A percentile compares a stretch with the other conserved stretches of the same genome.
Evolutionary conservation across 92 coral and sea anemone species (phyloP).

Genomic region (Hydrozoanthus gracilis): DNA sequence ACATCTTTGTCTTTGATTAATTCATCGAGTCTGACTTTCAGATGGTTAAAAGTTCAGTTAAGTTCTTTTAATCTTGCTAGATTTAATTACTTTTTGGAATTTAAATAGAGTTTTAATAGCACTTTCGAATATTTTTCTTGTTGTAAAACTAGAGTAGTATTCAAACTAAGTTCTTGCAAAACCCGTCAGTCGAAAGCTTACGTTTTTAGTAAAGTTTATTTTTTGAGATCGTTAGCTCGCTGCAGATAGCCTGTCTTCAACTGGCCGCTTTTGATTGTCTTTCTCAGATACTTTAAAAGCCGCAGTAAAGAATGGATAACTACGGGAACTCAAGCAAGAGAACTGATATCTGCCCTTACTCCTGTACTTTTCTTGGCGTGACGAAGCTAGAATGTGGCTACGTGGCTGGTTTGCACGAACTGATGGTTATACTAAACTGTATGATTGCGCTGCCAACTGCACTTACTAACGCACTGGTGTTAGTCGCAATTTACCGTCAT

Average conservation of each 20-base stretch:
- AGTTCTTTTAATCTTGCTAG: too few relatives aligned
- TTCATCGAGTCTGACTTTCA: too few relatives aligned
- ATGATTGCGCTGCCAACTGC: conserved; percentile 6
- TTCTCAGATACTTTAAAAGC: background rate
- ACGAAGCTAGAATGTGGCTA: conserved; percentile 28
- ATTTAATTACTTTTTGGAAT: too few relatives aligned
- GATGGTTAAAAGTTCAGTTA: too few relatives aligned
- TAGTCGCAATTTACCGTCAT: conserved; percentile 22
- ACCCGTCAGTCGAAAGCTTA: too few relatives aligned
- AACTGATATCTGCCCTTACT: conserved; percentile 3
- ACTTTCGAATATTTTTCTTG: too few relatives aligned
- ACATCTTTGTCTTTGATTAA: too few relatives aligned
- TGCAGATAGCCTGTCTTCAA: background rate
- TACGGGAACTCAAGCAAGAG: background rate
- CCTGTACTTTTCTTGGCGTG: conserved; percentile 38
- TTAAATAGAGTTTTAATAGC: too few relatives aligned
- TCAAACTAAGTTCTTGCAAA: too few relatives aligned
- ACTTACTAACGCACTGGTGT: conserved; percentile 32
- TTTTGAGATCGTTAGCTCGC: too few relatives aligned
- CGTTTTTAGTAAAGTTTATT: too few relatives aligned
- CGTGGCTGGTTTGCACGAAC: conserved; percentile 3
- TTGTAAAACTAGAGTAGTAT: too few relatives aligned
- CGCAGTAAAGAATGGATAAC: background rate
- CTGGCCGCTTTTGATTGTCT: background rate
- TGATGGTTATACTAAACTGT: conserved; percentile 20